These are phyloP conservation scores for Orchestes rusci DNA, from an alignment of 2,888 invertebrate genomes.

Conservation along the genomic window DNA sequence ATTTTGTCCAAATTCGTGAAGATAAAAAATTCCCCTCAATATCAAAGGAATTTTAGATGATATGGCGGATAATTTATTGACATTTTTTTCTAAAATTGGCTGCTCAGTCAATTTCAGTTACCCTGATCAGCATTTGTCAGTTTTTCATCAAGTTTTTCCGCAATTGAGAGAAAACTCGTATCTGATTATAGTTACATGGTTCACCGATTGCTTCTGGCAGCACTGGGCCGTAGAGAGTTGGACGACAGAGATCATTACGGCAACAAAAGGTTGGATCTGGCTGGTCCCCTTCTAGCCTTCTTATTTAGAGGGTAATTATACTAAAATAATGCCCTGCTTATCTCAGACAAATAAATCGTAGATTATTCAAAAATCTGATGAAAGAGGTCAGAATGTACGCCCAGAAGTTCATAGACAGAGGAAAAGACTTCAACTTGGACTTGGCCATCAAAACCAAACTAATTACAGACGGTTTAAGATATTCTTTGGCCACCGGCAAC, in stretches of 20 bases:
- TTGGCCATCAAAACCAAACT: constrained; percentile 94
- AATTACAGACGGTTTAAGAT: constrained; percentile 95
- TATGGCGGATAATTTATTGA: too few relatives aligned
- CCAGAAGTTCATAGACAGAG: constrained; percentile 97
- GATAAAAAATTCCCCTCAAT: too few relatives aligned
- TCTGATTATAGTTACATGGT: constrained; percentile 92
- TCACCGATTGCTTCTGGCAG: constrained; percentile 87
- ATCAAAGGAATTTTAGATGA: too few relatives aligned
- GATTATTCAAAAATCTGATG: constrained; percentile 87
- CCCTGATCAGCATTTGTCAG: too few relatives aligned
- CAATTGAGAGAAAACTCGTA: too few relatives aligned
- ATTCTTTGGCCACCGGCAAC: constrained; percentile 98
- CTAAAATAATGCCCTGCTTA: too few relatives aligned
- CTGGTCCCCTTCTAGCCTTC: constrained; percentile 94
- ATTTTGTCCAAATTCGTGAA: too few relatives aligned
- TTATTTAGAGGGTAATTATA: constrained; percentile 77
- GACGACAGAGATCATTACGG: constrained; percentile 99
- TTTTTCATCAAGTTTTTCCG: too few relatives aligned
- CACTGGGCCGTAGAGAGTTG: constrained; percentile 90
- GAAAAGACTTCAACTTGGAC: constrained; percentile 97
- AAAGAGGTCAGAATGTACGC: constrained; percentile 98
- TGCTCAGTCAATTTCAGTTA: too few relatives aligned
- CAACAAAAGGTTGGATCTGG: constrained; percentile 95
- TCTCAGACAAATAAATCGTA: constrained; percentile 29
- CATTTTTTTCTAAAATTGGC: too few relatives aligned